Percentiles rank a stretch among this genome's conserved stretches.
These are phyloP conservation scores for Iselma pallidipennis DNA, from an alignment of 2,888 invertebrate species.

Conservation along the genomic window DNA sequence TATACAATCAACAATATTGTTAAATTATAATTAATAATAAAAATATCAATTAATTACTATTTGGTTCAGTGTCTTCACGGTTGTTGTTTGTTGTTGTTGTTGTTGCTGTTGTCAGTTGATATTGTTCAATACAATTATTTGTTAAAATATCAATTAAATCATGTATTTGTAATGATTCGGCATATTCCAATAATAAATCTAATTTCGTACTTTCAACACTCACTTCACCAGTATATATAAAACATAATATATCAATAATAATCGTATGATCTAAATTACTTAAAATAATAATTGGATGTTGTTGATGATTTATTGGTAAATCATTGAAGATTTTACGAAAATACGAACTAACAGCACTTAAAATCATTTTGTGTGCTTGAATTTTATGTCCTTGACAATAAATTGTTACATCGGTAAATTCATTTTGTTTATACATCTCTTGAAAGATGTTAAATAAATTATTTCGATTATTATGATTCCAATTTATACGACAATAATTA, in stretches of 20 bases:
- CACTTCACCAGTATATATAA: background rate
- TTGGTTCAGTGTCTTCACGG: background rate
- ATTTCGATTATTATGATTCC: background rate
- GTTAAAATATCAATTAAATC: background rate
- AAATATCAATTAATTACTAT: too few species aligned
- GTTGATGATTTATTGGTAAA: background rate
- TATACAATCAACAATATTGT: too few species aligned
- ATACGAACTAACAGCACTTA: background rate
- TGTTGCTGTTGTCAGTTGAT: background rate
- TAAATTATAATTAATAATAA: too few species aligned
- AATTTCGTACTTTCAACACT: background rate
- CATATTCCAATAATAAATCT: background rate
- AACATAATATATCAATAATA: background rate
- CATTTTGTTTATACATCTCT: background rate
- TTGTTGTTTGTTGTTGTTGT: background rate
- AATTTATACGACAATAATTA: background rate
- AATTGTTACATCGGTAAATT: background rate
- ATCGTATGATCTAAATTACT: background rate
- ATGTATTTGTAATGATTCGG: background rate
- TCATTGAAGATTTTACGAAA: background rate
- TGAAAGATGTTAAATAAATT: background rate
- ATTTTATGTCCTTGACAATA: background rate
- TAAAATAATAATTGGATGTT: background rate
- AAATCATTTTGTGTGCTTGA: background rate
- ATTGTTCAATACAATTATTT: background rate